Base-by-base conservation (phyloP, 2,113 vertebrate species). In the Microtus montanus region DNA sequence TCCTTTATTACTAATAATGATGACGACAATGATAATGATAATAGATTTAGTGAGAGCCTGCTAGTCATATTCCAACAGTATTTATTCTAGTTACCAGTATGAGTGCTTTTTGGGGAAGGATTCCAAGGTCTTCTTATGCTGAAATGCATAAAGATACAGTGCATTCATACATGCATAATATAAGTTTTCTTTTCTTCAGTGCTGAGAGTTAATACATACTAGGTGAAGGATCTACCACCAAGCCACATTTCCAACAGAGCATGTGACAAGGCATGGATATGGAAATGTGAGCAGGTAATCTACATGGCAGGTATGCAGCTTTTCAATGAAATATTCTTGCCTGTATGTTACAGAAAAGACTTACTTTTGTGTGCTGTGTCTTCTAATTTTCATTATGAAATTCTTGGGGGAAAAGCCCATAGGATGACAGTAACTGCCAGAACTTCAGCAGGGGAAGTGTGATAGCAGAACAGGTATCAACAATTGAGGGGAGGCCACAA, bases 351-450 rank as follows among this genome's bases (percentile, higher is more conserved):
- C 33, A 52, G 84, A 68, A 87, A 84, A 83, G 75, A 87, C 52
- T 64, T 38, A 54, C 8, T 80, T 94, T 38, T 68, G 19, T 49
- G 38, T 44, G 15, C 54, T 68, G 68, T 84, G 54, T 79, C 38
- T 92, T 78, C 88, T 64, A 54, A 87, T 73, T 86, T 92, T 82
- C 30, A 71, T 78, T 80, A 88, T 86, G 80, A 88, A 96, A 89
- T 66, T 24, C 44, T 49, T 84, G 15, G 63, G 71, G 38, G 4
- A 20, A 66, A 44, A 44, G 66, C 26, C 44, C 63, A 68, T 35
- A 87, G 63, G 26, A 26, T 30, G 61, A 64, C 52, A n/a, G 4
- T 61, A 88, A 66, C 33, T 78, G 70, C 41, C 64, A 89, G 89
- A 80, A 78, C 38, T 77, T 89, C 8, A 30, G 15, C 58, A 38